A percentile compares a stretch with the other conserved stretches of the same genome.
These are phyloP conservation scores for Cerastoderma edule DNA, from an alignment of 2,888 invertebrate genomes.

Conservation along the genomic window DNA sequence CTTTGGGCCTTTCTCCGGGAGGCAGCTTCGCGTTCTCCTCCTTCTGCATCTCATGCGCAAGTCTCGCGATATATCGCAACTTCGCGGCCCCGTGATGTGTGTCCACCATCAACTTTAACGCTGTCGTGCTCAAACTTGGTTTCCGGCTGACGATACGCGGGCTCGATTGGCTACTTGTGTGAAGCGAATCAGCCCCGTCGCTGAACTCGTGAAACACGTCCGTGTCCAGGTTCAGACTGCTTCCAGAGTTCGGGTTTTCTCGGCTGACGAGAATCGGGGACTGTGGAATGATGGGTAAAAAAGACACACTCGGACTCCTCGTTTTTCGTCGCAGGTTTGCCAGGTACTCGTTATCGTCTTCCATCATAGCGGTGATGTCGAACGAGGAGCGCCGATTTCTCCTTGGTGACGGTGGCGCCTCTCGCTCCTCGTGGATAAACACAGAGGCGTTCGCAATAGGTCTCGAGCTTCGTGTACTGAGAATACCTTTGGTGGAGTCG, in stretches of 20 bases:
- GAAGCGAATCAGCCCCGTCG: neutral
- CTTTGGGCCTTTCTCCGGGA: neutral
- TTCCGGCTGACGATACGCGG: constrained; percentile 20
- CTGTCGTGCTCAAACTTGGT: constrained; percentile 29
- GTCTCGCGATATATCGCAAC: constrained; percentile 50
- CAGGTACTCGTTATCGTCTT: neutral
- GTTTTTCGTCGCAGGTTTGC: constrained; percentile 10
- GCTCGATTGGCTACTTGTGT: neutral
- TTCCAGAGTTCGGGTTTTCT: neutral
- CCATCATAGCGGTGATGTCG: constrained; percentile 9
- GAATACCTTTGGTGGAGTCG: constrained; percentile 6
- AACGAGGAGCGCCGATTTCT: constrained; percentile 5
- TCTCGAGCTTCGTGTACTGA: constrained; percentile 15
- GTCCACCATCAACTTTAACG: constrained; percentile 45
- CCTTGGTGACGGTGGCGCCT: neutral
- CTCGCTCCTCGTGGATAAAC: constrained; percentile 34
- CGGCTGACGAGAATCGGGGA: constrained; percentile 8
- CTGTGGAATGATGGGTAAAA: constrained; percentile 24
- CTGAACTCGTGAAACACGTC: neutral
- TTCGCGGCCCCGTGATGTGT: constrained; percentile 50
- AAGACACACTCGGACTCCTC: constrained; percentile 14
- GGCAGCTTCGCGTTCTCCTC: constrained; percentile 29
- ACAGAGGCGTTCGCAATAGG: constrained; percentile 42
- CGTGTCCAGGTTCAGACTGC: neutral
- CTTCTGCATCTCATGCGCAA: constrained; percentile 49